These are phyloP conservation scores for Sinhomidia bicolor DNA, from an alignment of 2,888 invertebrate species.

Conservation along the genomic window DNA sequence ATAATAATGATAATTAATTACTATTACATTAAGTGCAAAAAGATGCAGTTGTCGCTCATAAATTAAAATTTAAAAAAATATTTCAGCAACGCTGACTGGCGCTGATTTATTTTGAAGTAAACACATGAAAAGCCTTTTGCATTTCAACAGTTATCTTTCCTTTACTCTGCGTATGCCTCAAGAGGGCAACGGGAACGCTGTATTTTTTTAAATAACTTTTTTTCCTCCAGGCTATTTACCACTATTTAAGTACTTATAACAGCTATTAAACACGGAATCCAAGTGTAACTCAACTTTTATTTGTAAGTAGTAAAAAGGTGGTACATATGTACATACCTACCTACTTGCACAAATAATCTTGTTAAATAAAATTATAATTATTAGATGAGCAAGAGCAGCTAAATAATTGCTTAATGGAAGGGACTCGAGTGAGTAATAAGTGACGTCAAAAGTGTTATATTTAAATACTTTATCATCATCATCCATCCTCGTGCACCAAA, in stretches of 20 bases:
- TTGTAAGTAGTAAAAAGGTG: neutral
- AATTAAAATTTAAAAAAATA: too few relatives aligned
- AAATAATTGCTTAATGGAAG: neutral
- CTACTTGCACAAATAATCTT: neutral
- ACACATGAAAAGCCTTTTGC: too few relatives aligned
- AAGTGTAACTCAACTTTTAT: neutral
- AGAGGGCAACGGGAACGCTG: neutral
- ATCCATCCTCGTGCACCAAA: neutral
- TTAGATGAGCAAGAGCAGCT: neutral
- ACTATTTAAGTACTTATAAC: neutral
- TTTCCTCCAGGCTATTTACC: constrained; percentile 10
- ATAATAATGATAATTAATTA: too few relatives aligned
- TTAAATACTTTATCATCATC: neutral
- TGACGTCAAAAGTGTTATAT: neutral
- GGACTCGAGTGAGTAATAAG: too few relatives aligned
- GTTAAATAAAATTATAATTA: constrained; percentile 1
- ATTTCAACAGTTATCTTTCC: constrained; percentile 15
- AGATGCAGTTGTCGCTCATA: too few relatives aligned
- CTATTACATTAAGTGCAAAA: too few relatives aligned
- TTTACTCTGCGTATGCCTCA: too few relatives aligned
- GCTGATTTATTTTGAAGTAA: too few relatives aligned
- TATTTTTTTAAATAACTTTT: neutral
- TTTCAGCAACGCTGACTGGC: too few relatives aligned
- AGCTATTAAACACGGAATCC: neutral
- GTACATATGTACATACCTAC: too few relatives aligned